phyloP scores from a whole-genome alignment of 1,140 invertebrate species.

The Danaus melanippus region DNA sequence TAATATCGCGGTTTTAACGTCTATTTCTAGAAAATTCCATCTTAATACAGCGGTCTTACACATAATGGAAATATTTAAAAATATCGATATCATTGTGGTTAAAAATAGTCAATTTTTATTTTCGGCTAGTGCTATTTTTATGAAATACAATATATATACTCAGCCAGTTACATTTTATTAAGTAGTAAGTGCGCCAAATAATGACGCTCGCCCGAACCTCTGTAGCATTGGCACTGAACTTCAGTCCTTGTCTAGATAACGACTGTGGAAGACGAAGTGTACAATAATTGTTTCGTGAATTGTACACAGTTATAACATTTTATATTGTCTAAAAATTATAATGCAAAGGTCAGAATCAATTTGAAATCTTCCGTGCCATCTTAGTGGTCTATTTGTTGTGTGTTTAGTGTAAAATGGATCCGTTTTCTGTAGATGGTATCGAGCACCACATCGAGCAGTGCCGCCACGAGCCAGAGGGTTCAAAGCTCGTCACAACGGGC shows the following conservation, averaged over 20 bases:
- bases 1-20: no score
- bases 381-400: background rate
- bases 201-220: slow-evolving; percentile 54
- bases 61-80: no score
- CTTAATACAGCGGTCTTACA: no score
- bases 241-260: slow-evolving; percentile 63
- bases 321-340: no score
- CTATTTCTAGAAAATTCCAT: no score
- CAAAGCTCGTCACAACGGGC: slow-evolving; percentile 72
- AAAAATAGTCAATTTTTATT: no score
- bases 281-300: slow-evolving; percentile 5
- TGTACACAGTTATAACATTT: no score
- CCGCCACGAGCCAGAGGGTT: slow-evolving; percentile 72
- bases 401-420: slow-evolving; percentile 11
- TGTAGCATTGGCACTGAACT: slow-evolving; percentile 66
- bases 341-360: no score
- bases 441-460: slow-evolving; percentile 74
- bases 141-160: no score
- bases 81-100: no score
- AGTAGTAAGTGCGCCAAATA: slow-evolving; percentile 58
- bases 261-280: slow-evolving; percentile 44
- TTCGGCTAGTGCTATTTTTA: no score
- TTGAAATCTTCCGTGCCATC: background rate
- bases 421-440: slow-evolving; percentile 64
- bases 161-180: slow-evolving; percentile 19